Base-by-base conservation (phyloP, 37 sponge, comb jelly and placozoan species). In the Haliclona indistincta region DNA sequence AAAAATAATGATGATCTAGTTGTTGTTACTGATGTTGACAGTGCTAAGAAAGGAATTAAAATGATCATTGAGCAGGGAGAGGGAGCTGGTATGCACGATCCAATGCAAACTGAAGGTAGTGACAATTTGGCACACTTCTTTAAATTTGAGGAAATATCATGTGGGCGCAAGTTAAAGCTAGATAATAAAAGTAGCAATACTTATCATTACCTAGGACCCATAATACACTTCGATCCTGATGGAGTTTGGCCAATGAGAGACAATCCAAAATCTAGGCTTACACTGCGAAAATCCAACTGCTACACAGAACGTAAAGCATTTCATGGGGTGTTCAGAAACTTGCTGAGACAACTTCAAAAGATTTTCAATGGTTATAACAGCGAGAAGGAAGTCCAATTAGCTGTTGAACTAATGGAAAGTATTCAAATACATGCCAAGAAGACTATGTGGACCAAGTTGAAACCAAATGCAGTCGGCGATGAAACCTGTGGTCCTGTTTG, bases 211-310 rank as follows among this genome's bases (percentile, higher is more conserved):
- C 37, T 13, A 56, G 81, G 81, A 3, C 49, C 26, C 28, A 45
- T 54, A 3, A 71, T 85, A 10, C 30, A 25, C 3, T 86, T 61
- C 51, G 70, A 74, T 28, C 37, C 53, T 23, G 22, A 33, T 11
- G 80, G 87, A 4, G 87, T 86, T 5, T 87, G 81, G 76, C 88
- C 88, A 28, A 73, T 87, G 88, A 64, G 64, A 19, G 51, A 74
- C 25, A 74, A 87, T 56, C 88, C 88, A 0, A 33, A 62, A 62
- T 37, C 15, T n/a, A 52, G 45, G 4, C 47, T 38, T 17, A 42
- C 67, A 17, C 33, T 13, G 2, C 67, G 34, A 3, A 49, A 36
- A 7, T 66, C 76, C 7, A 36, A 52, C 39, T 54, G 64, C 37
- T 79, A 80, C 45, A 69, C 62, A 0, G 53, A 73, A 41, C 71